Evolutionary conservation across 2,888 invertebrate genomes (phyloP).

Genomic region (Gastracanthus pulcherrimus): DNA sequence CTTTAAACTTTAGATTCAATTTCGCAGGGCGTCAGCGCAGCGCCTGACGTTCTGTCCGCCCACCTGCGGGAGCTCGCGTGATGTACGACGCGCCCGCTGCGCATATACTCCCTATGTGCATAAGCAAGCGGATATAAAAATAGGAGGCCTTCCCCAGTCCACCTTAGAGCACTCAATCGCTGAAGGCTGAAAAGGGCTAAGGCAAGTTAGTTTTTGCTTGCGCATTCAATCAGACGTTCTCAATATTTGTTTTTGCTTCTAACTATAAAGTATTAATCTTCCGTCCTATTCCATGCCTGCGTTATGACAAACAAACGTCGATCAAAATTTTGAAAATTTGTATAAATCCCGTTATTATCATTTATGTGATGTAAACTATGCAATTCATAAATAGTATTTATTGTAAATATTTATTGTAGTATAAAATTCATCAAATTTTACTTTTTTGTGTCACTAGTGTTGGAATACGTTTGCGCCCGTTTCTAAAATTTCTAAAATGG

Average conservation of each 20-base stretch:
- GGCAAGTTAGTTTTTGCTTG: not conserved
- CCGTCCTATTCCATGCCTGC: too few relatives aligned
- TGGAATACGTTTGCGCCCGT: too few relatives aligned
- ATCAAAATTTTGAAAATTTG: too few relatives aligned
- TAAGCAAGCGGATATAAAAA: constrained; percentile 44
- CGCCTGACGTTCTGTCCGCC: constrained; percentile 76
- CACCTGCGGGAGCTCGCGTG: constrained; percentile 65
- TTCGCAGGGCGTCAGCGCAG: constrained; percentile 74
- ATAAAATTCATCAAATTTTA: too few relatives aligned
- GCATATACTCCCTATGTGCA: constrained; percentile 5
- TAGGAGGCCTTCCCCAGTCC: not conserved
- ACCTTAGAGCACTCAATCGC: not conserved
- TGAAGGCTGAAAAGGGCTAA: not conserved
- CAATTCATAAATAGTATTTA: too few relatives aligned
- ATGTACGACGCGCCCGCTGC: constrained; percentile 57
- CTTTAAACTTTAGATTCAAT: constrained; percentile 76
- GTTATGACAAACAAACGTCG: too few relatives aligned
- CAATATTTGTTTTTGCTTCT: not conserved
- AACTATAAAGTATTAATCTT: too few relatives aligned
- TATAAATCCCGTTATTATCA: too few relatives aligned
- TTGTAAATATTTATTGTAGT: too few relatives aligned
- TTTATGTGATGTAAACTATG: too few relatives aligned
- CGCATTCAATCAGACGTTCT: not conserved
- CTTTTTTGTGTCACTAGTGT: too few relatives aligned
- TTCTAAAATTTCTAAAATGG: too few relatives aligned